These are phyloP conservation scores for Amblyornis subalaris DNA, from an alignment of 2,113 vertebrate species.

Conservation along the genomic window DNA sequence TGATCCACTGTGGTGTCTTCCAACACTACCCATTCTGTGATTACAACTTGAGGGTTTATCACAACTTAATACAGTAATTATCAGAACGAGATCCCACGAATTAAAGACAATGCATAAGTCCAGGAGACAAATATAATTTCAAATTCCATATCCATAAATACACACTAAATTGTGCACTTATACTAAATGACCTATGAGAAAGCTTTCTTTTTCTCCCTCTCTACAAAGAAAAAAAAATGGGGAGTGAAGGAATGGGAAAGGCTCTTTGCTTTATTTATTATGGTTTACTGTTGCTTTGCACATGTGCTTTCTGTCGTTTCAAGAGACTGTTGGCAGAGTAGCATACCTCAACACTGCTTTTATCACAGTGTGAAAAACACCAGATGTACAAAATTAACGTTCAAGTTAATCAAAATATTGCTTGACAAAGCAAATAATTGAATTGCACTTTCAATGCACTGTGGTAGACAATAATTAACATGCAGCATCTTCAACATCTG, in stretches of 20 bases:
- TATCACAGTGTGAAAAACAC: slow-evolving; percentile 67
- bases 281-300: neutral
- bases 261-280: neutral
- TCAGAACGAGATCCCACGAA: neutral
- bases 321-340: neutral
- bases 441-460: slow-evolving; percentile 80
- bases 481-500: slow-evolving; percentile 82
- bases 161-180: neutral
- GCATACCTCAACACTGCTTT: neutral
- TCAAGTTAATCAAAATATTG: slow-evolving; percentile 80
- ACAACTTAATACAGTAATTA: neutral
- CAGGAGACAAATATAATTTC: neutral
- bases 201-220: neutral
- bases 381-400: slow-evolving; percentile 72
- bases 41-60: neutral
- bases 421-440: slow-evolving; percentile 83
- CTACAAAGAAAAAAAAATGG: neutral
- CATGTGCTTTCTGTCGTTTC: slow-evolving; percentile 36
- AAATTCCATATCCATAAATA: neutral
- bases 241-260: neutral
- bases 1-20: neutral
- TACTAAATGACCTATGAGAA: neutral
- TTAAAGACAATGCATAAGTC: neutral
- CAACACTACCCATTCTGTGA: neutral
- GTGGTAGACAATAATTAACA: slow-evolving; percentile 91